Base-by-base conservation (phyloP, 2,113 vertebrate genomes). In the Rhinopomastus cyanomelas region DNA sequence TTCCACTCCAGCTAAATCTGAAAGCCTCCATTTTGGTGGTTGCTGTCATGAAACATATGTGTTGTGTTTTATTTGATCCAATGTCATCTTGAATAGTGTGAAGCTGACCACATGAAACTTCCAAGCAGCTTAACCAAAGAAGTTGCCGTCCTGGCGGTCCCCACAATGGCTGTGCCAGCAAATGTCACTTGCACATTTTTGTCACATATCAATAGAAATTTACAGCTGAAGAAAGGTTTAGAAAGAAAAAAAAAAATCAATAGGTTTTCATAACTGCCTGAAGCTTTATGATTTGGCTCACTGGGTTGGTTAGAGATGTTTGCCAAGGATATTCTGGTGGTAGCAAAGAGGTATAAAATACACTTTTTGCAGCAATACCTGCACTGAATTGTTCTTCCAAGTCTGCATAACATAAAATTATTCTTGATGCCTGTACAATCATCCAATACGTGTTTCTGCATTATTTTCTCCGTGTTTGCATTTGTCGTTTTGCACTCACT, bases 261-360 rank as follows among this genome's bases (percentile, higher is more conserved):
- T 96, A 95, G 46, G 59, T 94, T 96, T 96, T 82, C 21, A 18
- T 94, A 82, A 94, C 57, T 96, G 84, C 94, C 94, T 85, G 85
- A 74, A 93, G 89, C 88, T 93, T 96, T 97, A 92, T 92, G 95
- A 97, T 96, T 94, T 97, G 92, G 73, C 78, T 97, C 81, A 89
- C 92, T 96, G 92, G 92, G 60, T 96, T 91, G 13, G 82, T 94
- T 93, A 87, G 87, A 95, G 81, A 48, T 93, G 42, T 85, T 95
- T 85, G 86, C 26, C 91, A 87, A 92, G 96, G 78, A 53, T 91
- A n/a, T 96, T 96, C 87, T 68, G 53, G 39, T 95, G 74, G 44
- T 71, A 83, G 32, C 85, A 90, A 68, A 52, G 94, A 90, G 65
- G 76, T 67, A 85, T 44, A 83, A 74, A 94, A 72, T 65, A 90